phyloP scores from a whole-genome alignment of 2,888 invertebrate species.

The Margaritifera margaritifera region DNA sequence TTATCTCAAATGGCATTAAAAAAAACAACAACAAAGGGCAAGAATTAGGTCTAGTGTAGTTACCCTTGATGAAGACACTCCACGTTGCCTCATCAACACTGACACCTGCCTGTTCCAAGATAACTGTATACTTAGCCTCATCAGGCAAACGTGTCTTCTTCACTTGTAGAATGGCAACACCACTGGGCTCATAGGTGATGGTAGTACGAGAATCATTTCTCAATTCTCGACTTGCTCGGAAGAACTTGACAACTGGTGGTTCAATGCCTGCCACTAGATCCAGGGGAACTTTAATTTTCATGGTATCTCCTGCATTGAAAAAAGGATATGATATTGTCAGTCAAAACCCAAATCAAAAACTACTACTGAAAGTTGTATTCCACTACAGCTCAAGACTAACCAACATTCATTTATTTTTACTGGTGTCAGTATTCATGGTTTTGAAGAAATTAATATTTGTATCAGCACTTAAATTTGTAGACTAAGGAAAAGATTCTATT shows the following conservation, averaged over 20 bases:
- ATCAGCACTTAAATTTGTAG: too few relatives aligned
- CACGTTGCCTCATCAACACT: conserved; percentile 90
- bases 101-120: conserved; percentile 95
- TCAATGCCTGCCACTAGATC: conserved; percentile 82
- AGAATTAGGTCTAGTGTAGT: not conserved
- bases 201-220: conserved; percentile 91
- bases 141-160: conserved; percentile 96
- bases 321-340: not conserved
- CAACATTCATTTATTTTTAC: not conserved
- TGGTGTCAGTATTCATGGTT: not conserved
- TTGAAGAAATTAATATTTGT: not conserved
- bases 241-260: conserved; percentile 90
- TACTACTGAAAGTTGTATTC: not conserved
- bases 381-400: not conserved
- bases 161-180: conserved; percentile 93
- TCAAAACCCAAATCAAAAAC: not conserved
- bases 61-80: conserved; percentile 96
- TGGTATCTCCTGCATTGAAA: conserved; percentile 50
- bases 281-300: conserved; percentile 74
- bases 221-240: conserved; percentile 94
- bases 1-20: too few relatives aligned
- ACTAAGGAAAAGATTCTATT: too few relatives aligned
- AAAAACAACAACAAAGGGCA: too few relatives aligned
- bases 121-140: conserved; percentile 95
- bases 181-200: conserved; percentile 35